Conservation (phyloP, 2,888 invertebrate genomes). For the Polydrusus cervinus region DNA sequence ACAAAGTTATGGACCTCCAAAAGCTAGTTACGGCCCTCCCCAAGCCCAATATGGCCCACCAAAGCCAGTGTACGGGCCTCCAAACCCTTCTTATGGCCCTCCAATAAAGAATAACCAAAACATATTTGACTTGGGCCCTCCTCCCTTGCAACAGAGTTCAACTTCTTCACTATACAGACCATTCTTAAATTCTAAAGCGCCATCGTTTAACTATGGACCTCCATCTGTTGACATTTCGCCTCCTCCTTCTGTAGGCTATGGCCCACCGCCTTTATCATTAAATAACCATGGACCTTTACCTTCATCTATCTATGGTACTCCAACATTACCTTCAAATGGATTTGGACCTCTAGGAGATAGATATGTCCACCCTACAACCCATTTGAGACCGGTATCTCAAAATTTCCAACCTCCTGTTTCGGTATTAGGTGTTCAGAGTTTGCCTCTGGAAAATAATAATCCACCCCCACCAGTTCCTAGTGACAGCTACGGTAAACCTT, state of each 20-base stretch:
- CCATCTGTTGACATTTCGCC: conserved; percentile 50
- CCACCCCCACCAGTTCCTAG: conserved; percentile 57
- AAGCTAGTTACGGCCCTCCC: conserved; percentile 60
- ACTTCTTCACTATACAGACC: conserved; percentile 51
- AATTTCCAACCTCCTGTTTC: conserved; percentile 45
- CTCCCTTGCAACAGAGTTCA: conserved; percentile 52
- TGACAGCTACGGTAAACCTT: conserved; percentile 56
- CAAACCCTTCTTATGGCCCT: conserved; percentile 55
- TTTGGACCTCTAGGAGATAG: conserved; percentile 25
- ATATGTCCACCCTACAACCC: conserved; percentile 10
- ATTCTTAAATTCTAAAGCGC: conserved; percentile 24
- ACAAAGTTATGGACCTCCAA: conserved; percentile 57
- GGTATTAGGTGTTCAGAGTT: conserved; percentile 13
- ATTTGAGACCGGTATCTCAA: conserved; percentile 34
- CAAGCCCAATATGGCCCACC: conserved; percentile 50
- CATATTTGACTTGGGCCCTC: conserved; percentile 43
- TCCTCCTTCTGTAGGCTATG: conserved; percentile 43
- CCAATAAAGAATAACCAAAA: conserved; percentile 52
- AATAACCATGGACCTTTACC: conserved; percentile 5
- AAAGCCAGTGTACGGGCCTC: conserved; percentile 57
- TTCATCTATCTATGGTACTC: conserved; percentile 6
- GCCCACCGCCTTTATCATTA: conserved; percentile 18
- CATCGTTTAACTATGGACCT: conserved; percentile 45
- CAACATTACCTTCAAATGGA: conserved; percentile 3
- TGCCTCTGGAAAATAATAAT: conserved; percentile 42